These are phyloP conservation scores for Lasioglossum calceatum DNA, from an alignment of 2,888 invertebrate genomes.

Conservation along the genomic window DNA sequence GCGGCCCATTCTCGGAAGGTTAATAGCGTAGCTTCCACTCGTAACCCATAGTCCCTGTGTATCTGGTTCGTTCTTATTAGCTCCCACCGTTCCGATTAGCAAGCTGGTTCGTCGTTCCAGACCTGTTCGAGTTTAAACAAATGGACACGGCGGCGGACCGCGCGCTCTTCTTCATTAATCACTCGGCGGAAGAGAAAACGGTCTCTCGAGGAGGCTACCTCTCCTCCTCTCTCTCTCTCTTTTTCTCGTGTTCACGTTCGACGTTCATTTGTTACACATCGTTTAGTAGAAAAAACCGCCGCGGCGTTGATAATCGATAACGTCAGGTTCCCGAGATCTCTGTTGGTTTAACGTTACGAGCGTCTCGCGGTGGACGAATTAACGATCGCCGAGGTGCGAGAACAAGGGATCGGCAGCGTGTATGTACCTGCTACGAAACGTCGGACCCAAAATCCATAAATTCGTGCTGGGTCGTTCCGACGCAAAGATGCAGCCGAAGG, in stretches of 20 bases:
- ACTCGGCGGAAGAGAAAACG: slow-evolving; percentile 61
- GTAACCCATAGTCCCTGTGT: neutral
- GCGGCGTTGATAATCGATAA: slow-evolving; percentile 69
- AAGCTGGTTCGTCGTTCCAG: slow-evolving; percentile 36
- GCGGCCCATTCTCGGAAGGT: neutral
- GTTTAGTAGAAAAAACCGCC: slow-evolving; percentile 70
- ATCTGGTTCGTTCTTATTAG: slow-evolving; percentile 32
- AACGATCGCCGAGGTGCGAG: slow-evolving; percentile 53
- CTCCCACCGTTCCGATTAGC: slow-evolving; percentile 45
- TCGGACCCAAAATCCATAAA: slow-evolving; percentile 66
- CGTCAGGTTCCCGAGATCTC: slow-evolving; percentile 50
- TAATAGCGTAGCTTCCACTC: slow-evolving; percentile 16
- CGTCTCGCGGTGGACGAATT: slow-evolving; percentile 31
- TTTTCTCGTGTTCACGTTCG: slow-evolving; percentile 43
- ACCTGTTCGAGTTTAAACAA: slow-evolving; percentile 67
- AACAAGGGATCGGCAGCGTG: slow-evolving; percentile 32
- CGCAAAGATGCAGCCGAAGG: slow-evolving; percentile 56
- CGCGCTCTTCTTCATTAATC: slow-evolving; percentile 77
- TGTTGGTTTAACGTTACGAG: slow-evolving; percentile 55
- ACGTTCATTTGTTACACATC: slow-evolving; percentile 76
- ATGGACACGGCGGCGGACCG: slow-evolving; percentile 59
- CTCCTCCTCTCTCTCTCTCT: neutral
- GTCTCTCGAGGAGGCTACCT: slow-evolving; percentile 10
- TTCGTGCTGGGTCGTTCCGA: slow-evolving; percentile 52
- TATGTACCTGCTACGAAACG: slow-evolving; percentile 57